These are phyloP conservation scores for Carlito syrichta DNA, from an alignment of 2,113 vertebrate genomes.

Conservation along the genomic window DNA sequence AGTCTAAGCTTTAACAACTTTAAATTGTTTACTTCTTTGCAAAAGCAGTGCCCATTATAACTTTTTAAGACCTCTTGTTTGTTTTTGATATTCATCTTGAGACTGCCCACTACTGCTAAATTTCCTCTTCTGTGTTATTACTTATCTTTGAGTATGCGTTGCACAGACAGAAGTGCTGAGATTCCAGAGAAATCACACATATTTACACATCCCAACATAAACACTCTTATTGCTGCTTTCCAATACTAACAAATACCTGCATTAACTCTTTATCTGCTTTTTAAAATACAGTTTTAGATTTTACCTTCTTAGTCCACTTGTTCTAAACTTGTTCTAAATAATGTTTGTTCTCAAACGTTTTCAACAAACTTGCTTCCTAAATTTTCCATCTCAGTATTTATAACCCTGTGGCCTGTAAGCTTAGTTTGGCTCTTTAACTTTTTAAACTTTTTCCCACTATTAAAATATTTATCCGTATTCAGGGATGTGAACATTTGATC, in stretches of 20 bases:
- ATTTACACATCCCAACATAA: neutral
- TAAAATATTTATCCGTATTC: neutral
- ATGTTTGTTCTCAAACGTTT: too few relatives aligned
- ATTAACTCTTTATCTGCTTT: too few relatives aligned
- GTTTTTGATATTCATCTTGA: too few relatives aligned
- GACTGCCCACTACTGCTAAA: neutral
- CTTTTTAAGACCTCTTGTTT: neutral
- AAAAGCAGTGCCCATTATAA: neutral
- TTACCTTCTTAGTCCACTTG: neutral
- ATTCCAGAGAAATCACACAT: neutral
- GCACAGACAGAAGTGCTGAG: neutral
- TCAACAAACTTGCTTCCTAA: neutral
- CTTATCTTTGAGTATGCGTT: conserved; percentile 15
- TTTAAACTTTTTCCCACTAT: neutral
- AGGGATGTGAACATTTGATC: neutral
- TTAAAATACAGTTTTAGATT: neutral
- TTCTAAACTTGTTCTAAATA: too few relatives aligned
- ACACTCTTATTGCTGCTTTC: neutral
- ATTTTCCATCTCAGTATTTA: neutral
- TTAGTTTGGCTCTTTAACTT: conserved; percentile 1
- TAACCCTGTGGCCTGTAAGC: neutral
- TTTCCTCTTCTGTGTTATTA: neutral
- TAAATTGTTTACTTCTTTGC: neutral
- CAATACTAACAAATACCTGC: neutral
- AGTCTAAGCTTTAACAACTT: neutral